Evolutionary conservation across 2,797 vertebrate genomes (phyloP), one percentile per base, ranked within the genome.

Genomic region (Pelochelys cantorii): DNA sequence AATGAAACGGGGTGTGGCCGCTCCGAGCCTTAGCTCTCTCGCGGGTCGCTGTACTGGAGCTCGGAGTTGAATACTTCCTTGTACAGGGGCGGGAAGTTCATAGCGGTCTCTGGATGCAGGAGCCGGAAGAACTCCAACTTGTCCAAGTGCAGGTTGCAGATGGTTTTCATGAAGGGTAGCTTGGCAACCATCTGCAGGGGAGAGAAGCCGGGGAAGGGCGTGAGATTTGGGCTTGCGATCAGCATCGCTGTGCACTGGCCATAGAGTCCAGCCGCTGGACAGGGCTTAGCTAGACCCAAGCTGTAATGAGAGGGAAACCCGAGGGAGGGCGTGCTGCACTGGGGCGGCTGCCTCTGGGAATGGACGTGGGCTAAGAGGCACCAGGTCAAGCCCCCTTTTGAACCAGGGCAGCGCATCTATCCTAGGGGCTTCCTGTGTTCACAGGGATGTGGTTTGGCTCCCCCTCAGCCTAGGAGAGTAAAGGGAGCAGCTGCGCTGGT

Each of bases 111-210:
- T 0, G 99, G 99, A 96, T 99, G 99, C 85, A 99, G 97, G 80
- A 99, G 97, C 7, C 98, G 98, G 97, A 99, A 99, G 97, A 99
- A 99, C 95, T 99, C 98, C 97, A 99, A 98, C 97, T 99, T 99
- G 97, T 99, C 99, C 77, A 99, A 98, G 97, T 99, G 99, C 90
- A 99, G 98, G 95, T 98, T 99, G 97, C 99, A 99, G 94, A 99
- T 99, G 14, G 98, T 99, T 97, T 98, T 99, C 98, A 99, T 98
- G 80, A 98, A 88, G 81, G 99, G 99, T 85, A 99, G 97, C 93
- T 99, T 99, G 77, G 99, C 98, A 93, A 99, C 98, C 98, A 99
- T 99, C 99, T 99, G 93, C 2, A 17, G 78, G 31, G 62, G 77
- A 86, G 82, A 86, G 77, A 22, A 29, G 37, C 20, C 78, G 20